A percentile compares a stretch with the other conserved stretches of the same genome.
Conservation (phyloP, 1,140 invertebrate genomes). For the Listronotus bonariensis region DNA sequence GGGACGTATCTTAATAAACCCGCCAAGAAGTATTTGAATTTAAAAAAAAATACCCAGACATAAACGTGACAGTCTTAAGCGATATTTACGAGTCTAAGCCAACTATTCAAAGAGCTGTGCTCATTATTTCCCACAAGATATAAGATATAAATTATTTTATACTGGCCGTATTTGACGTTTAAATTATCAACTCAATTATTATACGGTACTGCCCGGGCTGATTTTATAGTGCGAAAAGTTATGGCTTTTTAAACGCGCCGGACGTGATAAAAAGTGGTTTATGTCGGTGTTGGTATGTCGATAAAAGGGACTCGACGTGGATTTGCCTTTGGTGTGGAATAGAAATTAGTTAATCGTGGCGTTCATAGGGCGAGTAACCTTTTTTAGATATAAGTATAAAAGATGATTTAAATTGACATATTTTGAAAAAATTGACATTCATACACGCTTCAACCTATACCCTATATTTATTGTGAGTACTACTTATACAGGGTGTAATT, state of each 20-base stretch:
- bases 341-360: too few species aligned
- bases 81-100: slow-evolving; percentile 26
- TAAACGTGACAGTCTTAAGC: slow-evolving; percentile 11
- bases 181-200: slow-evolving; percentile 39
- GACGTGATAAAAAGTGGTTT: slow-evolving; percentile 10
- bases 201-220: slow-evolving; percentile 14
- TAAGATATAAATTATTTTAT: slow-evolving; percentile 39
- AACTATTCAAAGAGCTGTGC: slow-evolving; percentile 20
- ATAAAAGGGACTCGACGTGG: slow-evolving; percentile 7
- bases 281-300: slow-evolving; percentile 19
- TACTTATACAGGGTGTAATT: too few species aligned
- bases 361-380: too few species aligned
- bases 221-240: slow-evolving; percentile 30
- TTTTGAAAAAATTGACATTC: too few species aligned
- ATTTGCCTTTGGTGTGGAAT: too few species aligned
- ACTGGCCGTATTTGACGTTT: slow-evolving; percentile 36
- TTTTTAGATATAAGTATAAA: too few species aligned
- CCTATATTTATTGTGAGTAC: too few species aligned
- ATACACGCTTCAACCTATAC: too few species aligned
- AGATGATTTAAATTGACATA: too few species aligned
- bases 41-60: slow-evolving; percentile 2
- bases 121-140: slow-evolving; percentile 29
- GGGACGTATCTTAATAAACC: slow-evolving; percentile 2
- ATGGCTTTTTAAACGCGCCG: slow-evolving; percentile 22
- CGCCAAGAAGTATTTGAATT: not conserved